Conservation (phyloP, 2,797 vertebrate genomes). For the Siniperca undulata region DNA sequence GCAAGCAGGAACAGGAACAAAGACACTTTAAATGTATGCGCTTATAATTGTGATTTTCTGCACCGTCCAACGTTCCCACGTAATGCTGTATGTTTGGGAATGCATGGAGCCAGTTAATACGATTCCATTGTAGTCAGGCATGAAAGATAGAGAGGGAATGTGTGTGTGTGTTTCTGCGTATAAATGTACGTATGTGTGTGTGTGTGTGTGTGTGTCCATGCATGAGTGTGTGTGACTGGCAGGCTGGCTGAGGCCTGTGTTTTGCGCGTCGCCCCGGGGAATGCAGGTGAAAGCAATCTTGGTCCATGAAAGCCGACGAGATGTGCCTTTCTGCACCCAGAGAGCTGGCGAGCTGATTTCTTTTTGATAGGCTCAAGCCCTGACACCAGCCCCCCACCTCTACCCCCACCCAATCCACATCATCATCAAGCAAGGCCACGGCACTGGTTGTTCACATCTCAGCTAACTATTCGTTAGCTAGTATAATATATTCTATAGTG, state of each 20-base stretch:
- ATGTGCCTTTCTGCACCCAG: slow-evolving; percentile 84
- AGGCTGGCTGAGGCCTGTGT: slow-evolving; percentile 82
- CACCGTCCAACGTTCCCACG: slow-evolving; percentile 68
- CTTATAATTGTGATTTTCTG: slow-evolving; percentile 85
- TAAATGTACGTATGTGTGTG: slow-evolving; percentile 43
- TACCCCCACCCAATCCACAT: slow-evolving; percentile 47
- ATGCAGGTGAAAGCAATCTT: slow-evolving; percentile 88
- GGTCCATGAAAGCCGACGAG: slow-evolving; percentile 84
- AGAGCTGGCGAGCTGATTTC: slow-evolving; percentile 84
- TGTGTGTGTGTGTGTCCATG: slow-evolving; percentile 73
- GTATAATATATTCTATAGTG: slow-evolving; percentile 35
- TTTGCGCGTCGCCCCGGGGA: slow-evolving; percentile 80
- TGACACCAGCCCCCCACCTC: slow-evolving; percentile 61
- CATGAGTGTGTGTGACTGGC: slow-evolving; percentile 76
- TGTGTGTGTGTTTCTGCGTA: slow-evolving; percentile 38
- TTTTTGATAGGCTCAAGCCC: slow-evolving; percentile 85
- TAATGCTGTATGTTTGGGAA: slow-evolving; percentile 78
- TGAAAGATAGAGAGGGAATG: slow-evolving; percentile 72
- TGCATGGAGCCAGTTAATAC: slow-evolving; percentile 79
- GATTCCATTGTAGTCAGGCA: slow-evolving; percentile 82
- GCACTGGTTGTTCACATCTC: slow-evolving; percentile 54
- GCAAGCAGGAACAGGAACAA: slow-evolving; percentile 67
- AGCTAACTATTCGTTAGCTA: slow-evolving; percentile 53
- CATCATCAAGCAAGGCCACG: slow-evolving; percentile 53
- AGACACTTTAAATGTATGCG: slow-evolving; percentile 75